Evolutionary conservation across 2,797 vertebrate genomes (phyloP).

Genomic region (Margarornis squamiger): DNA sequence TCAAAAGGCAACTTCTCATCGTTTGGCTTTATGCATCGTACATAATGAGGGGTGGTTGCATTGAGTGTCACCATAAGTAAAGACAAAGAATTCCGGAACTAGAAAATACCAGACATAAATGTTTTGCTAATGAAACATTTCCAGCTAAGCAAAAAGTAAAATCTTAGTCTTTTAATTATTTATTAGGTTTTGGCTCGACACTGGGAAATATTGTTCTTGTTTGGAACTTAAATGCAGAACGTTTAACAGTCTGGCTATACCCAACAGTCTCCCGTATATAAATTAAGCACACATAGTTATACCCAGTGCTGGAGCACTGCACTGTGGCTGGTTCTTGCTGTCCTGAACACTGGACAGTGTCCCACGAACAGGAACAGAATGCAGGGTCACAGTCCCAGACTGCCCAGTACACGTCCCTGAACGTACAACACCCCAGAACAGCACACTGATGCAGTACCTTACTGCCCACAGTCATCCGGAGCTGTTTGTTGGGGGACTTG

Average conservation of each 20-base stretch:
- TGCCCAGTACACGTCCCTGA: neutral
- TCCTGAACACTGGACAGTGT: neutral
- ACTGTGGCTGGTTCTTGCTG: neutral
- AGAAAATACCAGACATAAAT: neutral
- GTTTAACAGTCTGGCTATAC: neutral
- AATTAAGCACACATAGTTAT: neutral
- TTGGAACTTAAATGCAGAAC: neutral
- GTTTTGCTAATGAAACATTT: neutral
- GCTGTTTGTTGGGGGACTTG: slow-evolving; percentile 89
- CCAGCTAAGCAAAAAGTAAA: neutral
- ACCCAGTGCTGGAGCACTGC: neutral
- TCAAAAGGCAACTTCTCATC: slow-evolving; percentile 93
- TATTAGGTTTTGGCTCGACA: neutral
- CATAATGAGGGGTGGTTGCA: slow-evolving; percentile 95
- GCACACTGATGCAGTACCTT: slow-evolving; percentile 78
- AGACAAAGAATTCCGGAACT: slow-evolving; percentile 93
- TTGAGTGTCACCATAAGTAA: slow-evolving; percentile 96
- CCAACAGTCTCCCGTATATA: neutral
- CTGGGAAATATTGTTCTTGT: neutral
- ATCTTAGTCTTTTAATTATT: neutral
- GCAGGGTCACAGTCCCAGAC: neutral
- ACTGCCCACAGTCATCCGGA: slow-evolving; percentile 89
- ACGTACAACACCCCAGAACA: fast-evolving
- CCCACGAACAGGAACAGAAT: fast-evolving
- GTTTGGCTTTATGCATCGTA: slow-evolving; percentile 97